Conservation (phyloP, 1,140 invertebrate species). For the Vanessa tameamea region DNA sequence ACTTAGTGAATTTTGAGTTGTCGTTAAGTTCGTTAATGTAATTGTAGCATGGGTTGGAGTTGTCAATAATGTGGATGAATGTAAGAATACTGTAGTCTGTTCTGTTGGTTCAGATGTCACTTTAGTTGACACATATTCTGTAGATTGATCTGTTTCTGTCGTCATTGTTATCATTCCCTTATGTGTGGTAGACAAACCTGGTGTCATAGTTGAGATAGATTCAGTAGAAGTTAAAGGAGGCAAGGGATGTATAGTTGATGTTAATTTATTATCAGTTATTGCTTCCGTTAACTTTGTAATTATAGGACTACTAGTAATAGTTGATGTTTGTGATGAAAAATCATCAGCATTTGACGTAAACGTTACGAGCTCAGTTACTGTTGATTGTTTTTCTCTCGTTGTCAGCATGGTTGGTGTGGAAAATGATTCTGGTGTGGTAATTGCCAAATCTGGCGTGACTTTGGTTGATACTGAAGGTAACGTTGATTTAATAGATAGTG, state of each 20-base stretch:
- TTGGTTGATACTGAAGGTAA: not conserved
- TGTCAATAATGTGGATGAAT: too few species aligned
- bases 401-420: not conserved
- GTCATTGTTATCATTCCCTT: not conserved
- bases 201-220: not conserved
- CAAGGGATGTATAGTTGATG: not conserved
- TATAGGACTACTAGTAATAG: not conserved
- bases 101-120: not conserved
- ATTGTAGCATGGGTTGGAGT: too few species aligned
- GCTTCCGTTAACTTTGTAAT: not conserved
- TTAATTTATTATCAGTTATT: not conserved
- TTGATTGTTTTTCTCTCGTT: conserved; percentile 2
- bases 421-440: not conserved
- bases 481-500: not conserved
- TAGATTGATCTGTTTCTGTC: not conserved
- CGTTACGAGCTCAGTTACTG: not conserved
- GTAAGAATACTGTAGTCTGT: too few species aligned
- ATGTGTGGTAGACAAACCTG: not conserved
- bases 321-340: not conserved
- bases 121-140: not conserved
- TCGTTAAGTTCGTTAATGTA: too few species aligned
- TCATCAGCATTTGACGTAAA: not conserved
- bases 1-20: too few species aligned
- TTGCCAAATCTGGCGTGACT: not conserved
- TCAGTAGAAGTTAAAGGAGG: not conserved